Evolutionary conservation across 1,140 invertebrate genomes (phyloP), one percentile per base, ranked within the genome.

Genomic region (Bombus waltoni): DNA sequence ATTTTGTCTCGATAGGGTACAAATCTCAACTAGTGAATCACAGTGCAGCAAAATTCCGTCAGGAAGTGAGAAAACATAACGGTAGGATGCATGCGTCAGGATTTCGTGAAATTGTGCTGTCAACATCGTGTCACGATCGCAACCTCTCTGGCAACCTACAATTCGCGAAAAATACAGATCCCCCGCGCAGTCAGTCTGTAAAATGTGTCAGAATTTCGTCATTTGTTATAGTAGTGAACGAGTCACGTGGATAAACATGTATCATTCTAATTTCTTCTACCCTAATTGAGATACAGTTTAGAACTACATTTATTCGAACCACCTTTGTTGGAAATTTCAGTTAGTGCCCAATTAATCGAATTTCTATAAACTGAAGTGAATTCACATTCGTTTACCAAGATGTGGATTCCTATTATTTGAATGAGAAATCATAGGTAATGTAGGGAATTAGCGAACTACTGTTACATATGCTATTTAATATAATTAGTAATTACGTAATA

Each of bases 21-120:
- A 53, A 38, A 82, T 81, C 32, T 53, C 15, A 1, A 6, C 4
- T 1, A 15, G 18, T 42, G 32, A 82, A 66, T 72, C 79, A 3
- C 32, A 22, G 25, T 32, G 0, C n/a, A 10, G 2, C 2, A 5
- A 38, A 38, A 38, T 65, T 25, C 13, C n/a, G 32, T 1, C 42
- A 15, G 2, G 28, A 66, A 22, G 65, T 25, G 59, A n/a, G 57
- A 40, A 72, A 59, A 71, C 53, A 38, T 32, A 59, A 42, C 22
- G 22, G 35, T 32, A 62, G 22, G 28, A 68, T 57, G 42, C 71
- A 35, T 35, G 62, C 62, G 74, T 77, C 73, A 53, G 81, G 62
- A 62, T 83, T 83, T 57, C 35, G n/a, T n/a, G 57, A 85, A 85
- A 85, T 85, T 72, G 76, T 25, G 32, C 83, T 84, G 74, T 78